These are phyloP conservation scores for Drosophila tristis DNA, from an alignment of 1,140 invertebrate genomes.

Conservation along the genomic window DNA sequence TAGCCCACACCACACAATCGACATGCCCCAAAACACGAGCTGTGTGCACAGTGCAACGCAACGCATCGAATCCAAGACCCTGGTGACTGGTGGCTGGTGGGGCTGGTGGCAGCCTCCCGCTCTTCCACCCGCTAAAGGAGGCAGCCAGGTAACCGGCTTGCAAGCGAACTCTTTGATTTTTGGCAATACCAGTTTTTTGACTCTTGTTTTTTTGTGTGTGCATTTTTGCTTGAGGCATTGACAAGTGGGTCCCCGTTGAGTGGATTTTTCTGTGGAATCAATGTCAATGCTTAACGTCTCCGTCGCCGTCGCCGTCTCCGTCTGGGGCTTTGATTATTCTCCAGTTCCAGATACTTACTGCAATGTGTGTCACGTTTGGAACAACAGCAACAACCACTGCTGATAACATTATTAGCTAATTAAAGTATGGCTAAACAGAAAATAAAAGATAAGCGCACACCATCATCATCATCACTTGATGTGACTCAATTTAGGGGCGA, in stretches of 20 bases:
- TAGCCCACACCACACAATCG: slow-evolving; percentile 42
- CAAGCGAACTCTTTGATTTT: slow-evolving; percentile 34
- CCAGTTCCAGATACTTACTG: slow-evolving; percentile 1
- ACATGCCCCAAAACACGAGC: slow-evolving; percentile 25
- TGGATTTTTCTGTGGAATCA: slow-evolving; percentile 62
- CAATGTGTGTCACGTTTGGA: slow-evolving; percentile 63
- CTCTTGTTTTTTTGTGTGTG: slow-evolving; percentile 23
- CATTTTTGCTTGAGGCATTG: slow-evolving; percentile 24
- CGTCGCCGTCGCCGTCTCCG: not conserved
- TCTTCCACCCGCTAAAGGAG: slow-evolving; percentile 15
- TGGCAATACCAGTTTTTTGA: slow-evolving; percentile 62
- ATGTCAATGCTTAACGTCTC: slow-evolving; percentile 58
- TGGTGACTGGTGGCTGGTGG: too few species aligned
- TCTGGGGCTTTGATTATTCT: slow-evolving; percentile 8
- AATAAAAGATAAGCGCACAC: slow-evolving; percentile 48
- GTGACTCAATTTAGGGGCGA: slow-evolving; percentile 67
- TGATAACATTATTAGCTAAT: slow-evolving; percentile 57
- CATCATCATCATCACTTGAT: slow-evolving; percentile 16
- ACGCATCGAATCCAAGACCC: not conserved
- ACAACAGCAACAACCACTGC: slow-evolving; percentile 18
- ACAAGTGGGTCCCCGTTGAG: slow-evolving; percentile 49
- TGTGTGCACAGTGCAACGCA: slow-evolving; percentile 26
- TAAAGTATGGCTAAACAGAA: slow-evolving; percentile 24
- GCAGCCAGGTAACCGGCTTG: slow-evolving; percentile 36
- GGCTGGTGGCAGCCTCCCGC: not conserved